Percentiles rank a stretch among this genome's conserved stretches.
phyloP scores from a whole-genome alignment of 2,797 vertebrate genomes.

The Stomatorhinus walkeri region DNA sequence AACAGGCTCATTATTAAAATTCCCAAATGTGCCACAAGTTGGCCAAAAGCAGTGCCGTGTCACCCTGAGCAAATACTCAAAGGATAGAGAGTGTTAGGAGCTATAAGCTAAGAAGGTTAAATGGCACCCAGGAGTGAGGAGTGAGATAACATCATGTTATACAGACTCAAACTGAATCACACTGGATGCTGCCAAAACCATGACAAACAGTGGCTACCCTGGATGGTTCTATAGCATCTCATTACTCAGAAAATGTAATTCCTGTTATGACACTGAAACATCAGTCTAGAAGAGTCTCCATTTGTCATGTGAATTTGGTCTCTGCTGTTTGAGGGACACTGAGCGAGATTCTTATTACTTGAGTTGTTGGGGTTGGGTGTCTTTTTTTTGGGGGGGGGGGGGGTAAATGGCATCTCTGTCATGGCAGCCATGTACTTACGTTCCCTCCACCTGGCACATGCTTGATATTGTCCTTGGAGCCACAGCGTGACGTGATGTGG shows the following conservation, averaged over 20 bases:
- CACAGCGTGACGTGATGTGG: conserved; percentile 98
- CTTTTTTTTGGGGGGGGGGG: not conserved
- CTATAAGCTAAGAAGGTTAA: not conserved
- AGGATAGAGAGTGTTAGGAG: not conserved
- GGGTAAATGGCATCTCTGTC: not conserved
- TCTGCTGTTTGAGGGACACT: not conserved
- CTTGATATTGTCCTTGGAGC: conserved; percentile 99
- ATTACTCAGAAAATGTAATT: not conserved
- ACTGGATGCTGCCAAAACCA: not conserved
- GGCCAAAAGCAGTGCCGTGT: not conserved
- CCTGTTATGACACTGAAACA: not conserved
- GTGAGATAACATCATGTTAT: not conserved
- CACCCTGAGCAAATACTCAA: not conserved
- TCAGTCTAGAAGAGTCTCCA: not conserved
- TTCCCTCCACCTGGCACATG: conserved; percentile 99
- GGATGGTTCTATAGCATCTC: not conserved
- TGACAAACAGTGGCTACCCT: not conserved
- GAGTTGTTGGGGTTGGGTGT: not conserved
- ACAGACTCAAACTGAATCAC: not conserved
- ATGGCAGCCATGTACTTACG: conserved; percentile 66
- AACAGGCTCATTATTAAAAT: not conserved
- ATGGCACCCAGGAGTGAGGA: not conserved
- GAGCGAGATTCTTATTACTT: not conserved
- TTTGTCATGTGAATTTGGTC: not conserved
- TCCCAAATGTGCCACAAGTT: not conserved